Percentiles rank a stretch among this genome's conserved stretches.
These are phyloP conservation scores for Ophraella communa DNA, from an alignment of 2,888 invertebrate species.

Conservation along the genomic window DNA sequence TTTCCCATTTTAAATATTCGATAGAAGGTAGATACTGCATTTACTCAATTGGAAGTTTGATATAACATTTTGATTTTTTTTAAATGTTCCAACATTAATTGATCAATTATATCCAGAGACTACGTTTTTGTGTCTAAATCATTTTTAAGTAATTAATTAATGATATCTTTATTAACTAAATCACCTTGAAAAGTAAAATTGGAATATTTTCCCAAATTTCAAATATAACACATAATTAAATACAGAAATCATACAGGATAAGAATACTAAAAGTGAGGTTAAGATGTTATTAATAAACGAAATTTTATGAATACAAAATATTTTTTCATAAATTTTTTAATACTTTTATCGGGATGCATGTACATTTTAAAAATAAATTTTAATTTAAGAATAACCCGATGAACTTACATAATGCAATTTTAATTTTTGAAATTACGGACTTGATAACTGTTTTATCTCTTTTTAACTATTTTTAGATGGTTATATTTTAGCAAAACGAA, in stretches of 20 bases:
- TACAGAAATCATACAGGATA: too few relatives aligned
- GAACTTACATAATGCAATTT: constrained; percentile 1
- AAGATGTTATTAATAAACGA: too few relatives aligned
- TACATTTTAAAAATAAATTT: not conserved
- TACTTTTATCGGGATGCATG: not conserved
- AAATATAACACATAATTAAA: too few relatives aligned
- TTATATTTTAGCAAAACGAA: not conserved
- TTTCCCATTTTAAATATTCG: too few relatives aligned
- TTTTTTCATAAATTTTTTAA: too few relatives aligned
- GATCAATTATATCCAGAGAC: too few relatives aligned
- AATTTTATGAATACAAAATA: too few relatives aligned
- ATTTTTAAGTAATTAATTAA: constrained; percentile 1
- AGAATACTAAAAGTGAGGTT: too few relatives aligned
- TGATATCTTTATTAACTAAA: constrained; percentile 3
- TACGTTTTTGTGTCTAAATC: not conserved
- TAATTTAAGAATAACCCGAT: not conserved
- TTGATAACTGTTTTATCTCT: not conserved
- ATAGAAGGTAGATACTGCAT: too few relatives aligned
- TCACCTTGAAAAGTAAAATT: constrained; percentile 17
- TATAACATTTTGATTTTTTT: too few relatives aligned
- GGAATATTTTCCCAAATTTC: constrained; percentile 3
- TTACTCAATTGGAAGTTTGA: too few relatives aligned
- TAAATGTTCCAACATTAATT: too few relatives aligned
- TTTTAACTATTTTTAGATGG: not conserved
- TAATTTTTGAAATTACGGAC: not conserved